These are phyloP conservation scores for Gallinago paraguaiae DNA, from an alignment of 2,113 vertebrate genomes.

Conservation along the genomic window DNA sequence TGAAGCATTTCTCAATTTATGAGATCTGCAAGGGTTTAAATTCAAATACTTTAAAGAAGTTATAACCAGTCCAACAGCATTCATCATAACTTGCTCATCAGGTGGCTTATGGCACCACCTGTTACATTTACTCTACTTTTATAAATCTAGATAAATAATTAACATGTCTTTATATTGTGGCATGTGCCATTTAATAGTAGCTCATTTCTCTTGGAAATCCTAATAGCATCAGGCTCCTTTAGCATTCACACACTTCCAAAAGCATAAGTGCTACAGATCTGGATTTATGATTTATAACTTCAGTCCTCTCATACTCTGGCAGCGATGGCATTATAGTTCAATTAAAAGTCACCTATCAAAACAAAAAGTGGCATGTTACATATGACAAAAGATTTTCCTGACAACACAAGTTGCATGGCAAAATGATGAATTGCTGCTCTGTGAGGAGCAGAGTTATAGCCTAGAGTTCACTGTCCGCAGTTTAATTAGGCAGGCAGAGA, in stretches of 20 bases:
- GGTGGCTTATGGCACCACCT: neutral
- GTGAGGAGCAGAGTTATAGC: neutral
- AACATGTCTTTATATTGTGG: neutral
- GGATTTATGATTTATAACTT: conserved; percentile 15
- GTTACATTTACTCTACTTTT: neutral
- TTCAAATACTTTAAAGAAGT: conserved; percentile 25
- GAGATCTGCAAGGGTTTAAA: conserved; percentile 24
- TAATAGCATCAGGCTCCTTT: neutral
- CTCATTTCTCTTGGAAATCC: neutral
- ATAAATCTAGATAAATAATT: neutral
- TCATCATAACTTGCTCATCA: neutral
- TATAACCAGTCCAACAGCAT: neutral
- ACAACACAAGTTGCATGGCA: neutral
- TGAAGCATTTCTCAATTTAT: conserved; percentile 39
- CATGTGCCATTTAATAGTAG: neutral
- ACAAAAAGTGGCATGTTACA: conserved; percentile 1
- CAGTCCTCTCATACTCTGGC: neutral
- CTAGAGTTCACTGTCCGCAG: neutral
- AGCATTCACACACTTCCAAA: neutral
- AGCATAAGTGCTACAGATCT: neutral
- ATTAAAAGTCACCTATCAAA: conserved; percentile 39
- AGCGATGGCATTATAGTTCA: neutral
- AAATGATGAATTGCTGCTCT: neutral
- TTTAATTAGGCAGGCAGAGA: conserved; percentile 14
- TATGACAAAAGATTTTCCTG: conserved; percentile 13